These are phyloP conservation scores for Leptothorax acervorum DNA, from an alignment of 2,888 invertebrate genomes.

Conservation along the genomic window DNA sequence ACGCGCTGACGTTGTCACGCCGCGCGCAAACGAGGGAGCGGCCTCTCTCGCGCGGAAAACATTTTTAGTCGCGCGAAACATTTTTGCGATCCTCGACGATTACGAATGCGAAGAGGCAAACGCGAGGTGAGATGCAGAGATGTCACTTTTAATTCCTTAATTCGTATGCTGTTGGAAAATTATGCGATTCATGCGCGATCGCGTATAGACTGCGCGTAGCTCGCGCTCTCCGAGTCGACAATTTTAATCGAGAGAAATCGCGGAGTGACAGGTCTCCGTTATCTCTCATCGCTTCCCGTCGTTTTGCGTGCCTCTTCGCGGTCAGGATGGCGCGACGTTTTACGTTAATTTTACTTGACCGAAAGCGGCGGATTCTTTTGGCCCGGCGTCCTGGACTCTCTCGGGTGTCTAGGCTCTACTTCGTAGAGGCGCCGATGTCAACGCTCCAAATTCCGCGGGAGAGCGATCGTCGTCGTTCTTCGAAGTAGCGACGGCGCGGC, in stretches of 20 bases:
- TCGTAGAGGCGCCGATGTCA: slow-evolving; percentile 72
- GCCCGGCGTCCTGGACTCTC: not conserved
- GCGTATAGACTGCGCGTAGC: not conserved
- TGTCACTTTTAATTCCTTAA: not conserved
- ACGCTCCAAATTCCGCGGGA: slow-evolving; percentile 72
- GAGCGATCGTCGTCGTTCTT: slow-evolving; percentile 53
- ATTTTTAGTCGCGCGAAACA: slow-evolving; percentile 15
- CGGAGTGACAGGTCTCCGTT: not conserved
- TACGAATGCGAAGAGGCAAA: not conserved
- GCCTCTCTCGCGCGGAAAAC: slow-evolving; percentile 55
- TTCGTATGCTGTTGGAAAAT: not conserved
- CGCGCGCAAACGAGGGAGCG: slow-evolving; percentile 53
- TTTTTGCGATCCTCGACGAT: not conserved
- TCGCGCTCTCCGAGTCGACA: not conserved
- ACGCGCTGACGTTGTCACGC: slow-evolving; percentile 49
- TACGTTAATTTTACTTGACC: slow-evolving; percentile 27
- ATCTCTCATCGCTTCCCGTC: not conserved
- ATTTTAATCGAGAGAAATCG: not conserved
- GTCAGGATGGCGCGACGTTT: not conserved
- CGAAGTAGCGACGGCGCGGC: slow-evolving; percentile 21
- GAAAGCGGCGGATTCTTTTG: slow-evolving; percentile 12
- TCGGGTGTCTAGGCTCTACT: slow-evolving; percentile 40
- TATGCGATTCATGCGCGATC: not conserved
- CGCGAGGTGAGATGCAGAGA: not conserved
- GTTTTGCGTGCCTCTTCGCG: not conserved